Base-by-base conservation (phyloP, 2,888 invertebrate species). In the Piscicola geometra region DNA sequence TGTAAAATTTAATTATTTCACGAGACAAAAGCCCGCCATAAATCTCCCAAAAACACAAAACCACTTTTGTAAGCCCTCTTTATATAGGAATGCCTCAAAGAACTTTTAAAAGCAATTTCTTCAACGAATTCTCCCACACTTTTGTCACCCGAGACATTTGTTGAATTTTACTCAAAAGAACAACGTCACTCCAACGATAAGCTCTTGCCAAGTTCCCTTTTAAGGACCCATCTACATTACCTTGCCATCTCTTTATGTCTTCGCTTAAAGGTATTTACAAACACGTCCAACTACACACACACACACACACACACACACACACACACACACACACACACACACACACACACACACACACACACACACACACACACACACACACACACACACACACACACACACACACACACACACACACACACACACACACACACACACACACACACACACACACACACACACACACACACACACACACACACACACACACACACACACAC, bases 281-380 rank as follows among this genome's bases (percentile, higher is more conserved):
- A 18, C 5, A n/a, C 60, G n/a, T n/a, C 21, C 60, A 56, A 9
- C 21, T n/a, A 56, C 60, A 56, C 60, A 56, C 60, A 56, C 60
- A 56, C 60, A 56, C 60, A 56, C 60, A 56, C 60, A 56, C 60
- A 56, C 60, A 56, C 60, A 56, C 60, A 56, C 60, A 56, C 60
- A 56, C 60, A 56, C 60, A 56, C 60, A 56, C 60, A 56, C 60
- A 56, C 60, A 56, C 60, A 56, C 60, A 56, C 60, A 56, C 60
- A 56, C 60, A 56, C 60, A 56, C 60, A 56, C 60, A 56, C 60
- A 56, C 60, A 56, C 60, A 56, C 60, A 56, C 60, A 56, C 60
- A 56, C 60, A 56, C 60, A 56, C 60, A 56, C 60, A 56, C 60
- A 56, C 60, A 56, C 60, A 56, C 60, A 56, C 60, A 56, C 60